Evolutionary conservation across 2,888 invertebrate genomes (phyloP).

Genomic region (Mesochorus sp.): DNA sequence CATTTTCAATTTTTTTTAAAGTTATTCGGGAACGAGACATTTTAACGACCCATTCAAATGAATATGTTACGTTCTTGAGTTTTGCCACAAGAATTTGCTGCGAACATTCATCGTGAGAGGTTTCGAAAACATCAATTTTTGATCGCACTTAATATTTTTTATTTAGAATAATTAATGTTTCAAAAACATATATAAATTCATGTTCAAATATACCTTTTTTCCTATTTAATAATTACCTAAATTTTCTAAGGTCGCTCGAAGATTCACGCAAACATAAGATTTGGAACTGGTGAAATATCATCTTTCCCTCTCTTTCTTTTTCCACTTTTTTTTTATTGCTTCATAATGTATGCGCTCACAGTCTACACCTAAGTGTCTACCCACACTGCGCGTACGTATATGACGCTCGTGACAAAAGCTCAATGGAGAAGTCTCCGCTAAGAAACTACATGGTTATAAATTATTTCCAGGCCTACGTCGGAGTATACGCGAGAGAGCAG

Average conservation of each 20-base stretch:
- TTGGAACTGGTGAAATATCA: neutral
- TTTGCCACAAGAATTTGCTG: too few relatives aligned
- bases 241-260: too few relatives aligned
- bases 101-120: too few relatives aligned
- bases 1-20: constrained; percentile 15
- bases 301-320: neutral
- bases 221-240: too few relatives aligned
- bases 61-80: too few relatives aligned
- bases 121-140: too few relatives aligned
- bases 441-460: constrained; percentile 47
- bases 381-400: neutral
- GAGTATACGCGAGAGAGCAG: neutral
- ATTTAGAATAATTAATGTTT: too few relatives aligned
- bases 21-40: constrained; percentile 29
- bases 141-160: too few relatives aligned
- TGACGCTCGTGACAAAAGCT: constrained; percentile 45
- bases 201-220: neutral
- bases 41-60: constrained; percentile 23
- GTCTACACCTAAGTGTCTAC: constrained; percentile 2
- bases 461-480: constrained; percentile 44
- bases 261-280: too few relatives aligned
- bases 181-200: neutral
- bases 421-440: constrained; percentile 15
- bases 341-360: neutral
- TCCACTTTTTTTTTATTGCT: neutral